Evolutionary conservation across 2,797 vertebrate genomes (phyloP), one percentile per base, ranked within the genome.

Genomic region (Protosalanx chinensis): DNA sequence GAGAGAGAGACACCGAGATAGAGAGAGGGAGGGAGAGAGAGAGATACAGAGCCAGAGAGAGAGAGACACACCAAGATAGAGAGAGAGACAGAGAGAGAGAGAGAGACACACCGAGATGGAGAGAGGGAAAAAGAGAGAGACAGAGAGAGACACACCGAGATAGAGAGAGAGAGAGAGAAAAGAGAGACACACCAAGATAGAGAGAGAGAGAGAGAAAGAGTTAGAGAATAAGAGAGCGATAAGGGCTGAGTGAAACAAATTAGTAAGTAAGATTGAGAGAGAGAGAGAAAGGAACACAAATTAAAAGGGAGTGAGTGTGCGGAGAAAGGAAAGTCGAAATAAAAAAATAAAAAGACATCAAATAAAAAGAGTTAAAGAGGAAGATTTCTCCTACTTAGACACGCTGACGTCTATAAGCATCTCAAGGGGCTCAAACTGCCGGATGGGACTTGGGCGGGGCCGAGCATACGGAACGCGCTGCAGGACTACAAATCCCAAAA

Each of bases 201-300:
- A 10, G 16, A 12, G 20, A 32, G 10, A 29, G 60, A 33, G 8
- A 35, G 61, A 27, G 2, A 57, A 27, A 27, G 23, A 27, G 23
- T 27, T 27, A 27, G 23, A 27, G 23, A 27, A 27, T 27, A 27
- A 32, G 10, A 29, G 60, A 33, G 8, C 23, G 61, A 27, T 1
- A 57, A 33, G 58, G 15, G 13, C 5, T 49, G 27, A 77, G n/a
- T 61, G 8, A 67, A 41, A 49, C 49, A 41, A 37, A 37, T 37
- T 37, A 37, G 35, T 37, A 8, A 37, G 35, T 37, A 37, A 37
- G 35, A 37, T 37, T 37, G 18, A n/a, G 7, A 51, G 37, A n/a
- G 12, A 46, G 37, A 63, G 23, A 46, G 23, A 10, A 5, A n/a
- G 7, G 1, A 3, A 35, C 8, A 20, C 20, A 23, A 30, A 63